phyloP scores from a whole-genome alignment of 2,888 invertebrate genomes.

The Limnephilus auricula region DNA sequence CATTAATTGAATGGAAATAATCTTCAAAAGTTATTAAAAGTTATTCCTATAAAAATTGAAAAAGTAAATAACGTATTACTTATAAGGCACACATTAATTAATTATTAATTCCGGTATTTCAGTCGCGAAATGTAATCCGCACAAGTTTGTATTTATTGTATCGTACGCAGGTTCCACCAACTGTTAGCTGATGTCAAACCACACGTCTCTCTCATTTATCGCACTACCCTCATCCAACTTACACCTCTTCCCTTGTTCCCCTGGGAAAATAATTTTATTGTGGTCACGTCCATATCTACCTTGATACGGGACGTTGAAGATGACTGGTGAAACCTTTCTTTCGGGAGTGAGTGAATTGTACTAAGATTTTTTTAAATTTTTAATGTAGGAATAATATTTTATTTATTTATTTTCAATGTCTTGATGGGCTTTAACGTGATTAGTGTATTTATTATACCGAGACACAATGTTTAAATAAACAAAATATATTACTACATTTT shows the following conservation, averaged over 20 bases:
- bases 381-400: no score
- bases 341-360: background rate
- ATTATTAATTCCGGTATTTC: background rate
- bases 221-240: background rate
- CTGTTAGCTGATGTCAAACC: background rate
- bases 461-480: no score
- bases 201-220: background rate
- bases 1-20: no score
- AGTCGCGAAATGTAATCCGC: background rate
- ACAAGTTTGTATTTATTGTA: background rate
- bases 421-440: no score
- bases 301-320: background rate
- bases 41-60: no score
- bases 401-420: no score
- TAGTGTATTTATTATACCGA: no score
- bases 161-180: background rate
- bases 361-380: no score
- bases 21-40: no score
- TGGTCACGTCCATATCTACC: background rate
- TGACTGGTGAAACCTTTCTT: background rate
- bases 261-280: background rate
- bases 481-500: no score
- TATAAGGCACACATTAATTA: no score
- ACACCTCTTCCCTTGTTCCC: background rate
- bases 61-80: no score